phyloP scores from a whole-genome alignment of 1,140 invertebrate genomes.

The Carposina sasakii region DNA sequence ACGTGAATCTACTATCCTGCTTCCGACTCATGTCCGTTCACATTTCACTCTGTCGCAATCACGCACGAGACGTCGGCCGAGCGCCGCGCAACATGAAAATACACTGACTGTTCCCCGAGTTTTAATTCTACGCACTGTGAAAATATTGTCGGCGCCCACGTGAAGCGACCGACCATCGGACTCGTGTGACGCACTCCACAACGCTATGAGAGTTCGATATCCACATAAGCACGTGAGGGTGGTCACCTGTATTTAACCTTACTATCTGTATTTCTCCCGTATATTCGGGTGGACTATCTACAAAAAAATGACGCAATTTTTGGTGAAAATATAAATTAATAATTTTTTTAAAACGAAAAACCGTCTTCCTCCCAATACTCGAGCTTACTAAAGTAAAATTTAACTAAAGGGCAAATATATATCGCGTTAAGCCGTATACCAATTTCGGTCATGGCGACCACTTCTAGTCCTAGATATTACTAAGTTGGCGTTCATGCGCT shows the following conservation, averaged over 20 bases:
- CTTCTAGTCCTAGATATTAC: too few relatives aligned
- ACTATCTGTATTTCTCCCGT: too few relatives aligned
- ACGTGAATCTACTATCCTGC: slow-evolving; percentile 50
- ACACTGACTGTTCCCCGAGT: slow-evolving; percentile 55
- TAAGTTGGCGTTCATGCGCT: too few relatives aligned
- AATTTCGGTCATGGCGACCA: too few relatives aligned
- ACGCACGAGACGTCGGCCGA: slow-evolving; percentile 30
- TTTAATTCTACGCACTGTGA: slow-evolving; percentile 54
- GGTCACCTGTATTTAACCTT: slow-evolving; percentile 63
- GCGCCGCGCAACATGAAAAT: slow-evolving; percentile 45
- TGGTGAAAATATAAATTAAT: too few relatives aligned
- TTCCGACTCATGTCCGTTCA: slow-evolving; percentile 59
- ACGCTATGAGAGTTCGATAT: slow-evolving; percentile 33
- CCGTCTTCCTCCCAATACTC: too few relatives aligned
- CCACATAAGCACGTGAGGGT: slow-evolving; percentile 41
- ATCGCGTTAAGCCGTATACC: too few relatives aligned
- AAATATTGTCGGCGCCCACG: slow-evolving; percentile 59
- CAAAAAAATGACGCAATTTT: too few relatives aligned
- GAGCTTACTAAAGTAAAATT: too few relatives aligned
- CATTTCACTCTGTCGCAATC: slow-evolving; percentile 33
- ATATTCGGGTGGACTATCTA: too few relatives aligned
- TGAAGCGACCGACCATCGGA: slow-evolving; percentile 34
- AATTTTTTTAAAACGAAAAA: too few relatives aligned
- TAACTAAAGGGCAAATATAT: too few relatives aligned
- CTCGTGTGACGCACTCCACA: slow-evolving; percentile 47